phyloP scores from a whole-genome alignment of 1,140 invertebrate species.

The Luehdorfia chinensis region DNA sequence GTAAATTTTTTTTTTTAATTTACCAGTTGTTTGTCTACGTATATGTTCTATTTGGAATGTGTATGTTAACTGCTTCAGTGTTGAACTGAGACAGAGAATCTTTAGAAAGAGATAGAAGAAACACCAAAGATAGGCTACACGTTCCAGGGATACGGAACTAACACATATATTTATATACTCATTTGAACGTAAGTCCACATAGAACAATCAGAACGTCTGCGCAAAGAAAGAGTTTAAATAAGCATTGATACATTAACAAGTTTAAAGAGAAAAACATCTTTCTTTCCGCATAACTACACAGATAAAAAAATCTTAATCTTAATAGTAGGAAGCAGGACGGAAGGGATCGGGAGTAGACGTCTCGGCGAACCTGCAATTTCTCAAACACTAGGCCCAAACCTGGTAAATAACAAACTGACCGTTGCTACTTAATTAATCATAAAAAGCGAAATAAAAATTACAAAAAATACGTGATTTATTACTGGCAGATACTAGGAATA shows the following conservation, averaged over 20 bases:
- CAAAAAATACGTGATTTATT: background rate
- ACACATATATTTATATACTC: conserved; percentile 5
- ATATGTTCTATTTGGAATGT: conserved; percentile 9
- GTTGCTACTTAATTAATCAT: no score
- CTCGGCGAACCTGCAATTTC: conserved; percentile 1
- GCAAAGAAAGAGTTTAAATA: conserved; percentile 10
- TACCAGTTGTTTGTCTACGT: no score
- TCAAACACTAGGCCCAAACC: background rate
- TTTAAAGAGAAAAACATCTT: background rate
- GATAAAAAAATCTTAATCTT: no score
- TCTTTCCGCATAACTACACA: background rate
- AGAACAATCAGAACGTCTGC: background rate
- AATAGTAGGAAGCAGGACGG: background rate
- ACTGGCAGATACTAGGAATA: background rate
- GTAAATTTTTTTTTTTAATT: no score
- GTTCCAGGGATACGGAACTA: conserved; percentile 9
- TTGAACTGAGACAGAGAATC: conserved; percentile 12
- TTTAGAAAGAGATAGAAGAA: conserved; percentile 6
- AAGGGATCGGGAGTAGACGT: background rate
- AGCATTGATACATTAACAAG: background rate
- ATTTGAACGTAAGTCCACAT: background rate
- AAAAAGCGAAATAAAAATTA: background rate
- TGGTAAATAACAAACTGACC: background rate
- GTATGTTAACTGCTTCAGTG: background rate
- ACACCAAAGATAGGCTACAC: conserved; percentile 5